phyloP scores from a whole-genome alignment of 2,113 vertebrate genomes.

The Nannobrachium achirus region DNA sequence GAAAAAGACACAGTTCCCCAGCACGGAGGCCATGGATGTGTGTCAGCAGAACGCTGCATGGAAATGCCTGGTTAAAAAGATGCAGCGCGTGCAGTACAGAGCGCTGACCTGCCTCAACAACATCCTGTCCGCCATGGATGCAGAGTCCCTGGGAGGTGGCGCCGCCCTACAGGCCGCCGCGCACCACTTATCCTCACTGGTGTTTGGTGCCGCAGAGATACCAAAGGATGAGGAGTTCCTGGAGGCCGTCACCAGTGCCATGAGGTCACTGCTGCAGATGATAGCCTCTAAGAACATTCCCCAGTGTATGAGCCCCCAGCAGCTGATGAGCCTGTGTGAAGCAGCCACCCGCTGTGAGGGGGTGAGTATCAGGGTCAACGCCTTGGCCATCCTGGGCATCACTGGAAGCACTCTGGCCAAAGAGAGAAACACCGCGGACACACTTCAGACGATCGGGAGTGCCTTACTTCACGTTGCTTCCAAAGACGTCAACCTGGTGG shows the following conservation, averaged over 20 bases:
- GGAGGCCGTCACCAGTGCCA: conserved; percentile 91
- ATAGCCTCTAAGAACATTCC: conserved; percentile 92
- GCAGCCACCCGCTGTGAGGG: conserved; percentile 83
- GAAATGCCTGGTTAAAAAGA: conserved; percentile 89
- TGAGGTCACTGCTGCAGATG: conserved; percentile 92
- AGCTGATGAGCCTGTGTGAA: conserved; percentile 89
- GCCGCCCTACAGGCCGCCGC: conserved; percentile 88
- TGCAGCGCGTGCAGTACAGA: conserved; percentile 89
- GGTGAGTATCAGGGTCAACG: conserved; percentile 87
- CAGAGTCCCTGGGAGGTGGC: conserved; percentile 88
- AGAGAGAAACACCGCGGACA: conserved; percentile 83
- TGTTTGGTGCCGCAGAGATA: conserved; percentile 87
- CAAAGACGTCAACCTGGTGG: conserved; percentile 88
- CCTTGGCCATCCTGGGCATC: conserved; percentile 93
- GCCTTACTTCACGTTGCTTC: conserved; percentile 89
- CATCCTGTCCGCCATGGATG: conserved; percentile 88
- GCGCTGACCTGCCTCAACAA: conserved; percentile 93
- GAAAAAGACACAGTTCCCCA: conserved; percentile 90
- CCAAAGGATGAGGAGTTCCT: conserved; percentile 90
- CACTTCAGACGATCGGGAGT: conserved; percentile 91
- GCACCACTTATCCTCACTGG: conserved; percentile 86
- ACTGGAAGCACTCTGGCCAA: conserved; percentile 92
- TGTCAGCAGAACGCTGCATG: conserved; percentile 84
- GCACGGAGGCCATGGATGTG: conserved; percentile 80
- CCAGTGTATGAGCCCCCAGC: conserved; percentile 91